Evolutionary conservation across 2,888 invertebrate genomes (phyloP).

Genomic region (Brachycybe producta): DNA sequence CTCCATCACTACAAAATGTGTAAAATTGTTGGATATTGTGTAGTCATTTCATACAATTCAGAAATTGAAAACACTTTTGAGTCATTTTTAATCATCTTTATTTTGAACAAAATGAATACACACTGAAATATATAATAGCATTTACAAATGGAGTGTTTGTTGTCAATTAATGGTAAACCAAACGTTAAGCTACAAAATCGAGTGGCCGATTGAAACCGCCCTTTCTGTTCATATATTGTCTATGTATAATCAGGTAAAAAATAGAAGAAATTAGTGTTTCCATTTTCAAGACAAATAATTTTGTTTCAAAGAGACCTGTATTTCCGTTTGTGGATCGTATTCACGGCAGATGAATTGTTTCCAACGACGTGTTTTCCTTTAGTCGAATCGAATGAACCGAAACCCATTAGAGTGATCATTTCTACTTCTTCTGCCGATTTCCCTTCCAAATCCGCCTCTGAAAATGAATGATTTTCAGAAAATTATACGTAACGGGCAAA

Average conservation of each 20-base stretch:
- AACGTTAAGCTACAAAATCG: slow-evolving; percentile 81
- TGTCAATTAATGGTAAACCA: too few species aligned
- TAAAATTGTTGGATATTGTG: too few species aligned
- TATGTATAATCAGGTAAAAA: slow-evolving; percentile 42
- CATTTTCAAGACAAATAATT: background rate
- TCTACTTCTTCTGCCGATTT: slow-evolving; percentile 82
- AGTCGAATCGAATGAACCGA: slow-evolving; percentile 87
- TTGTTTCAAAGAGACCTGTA: slow-evolving; percentile 22
- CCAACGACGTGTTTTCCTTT: slow-evolving; percentile 91
- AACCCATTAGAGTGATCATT: slow-evolving; percentile 95
- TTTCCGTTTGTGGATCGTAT: slow-evolving; percentile 88
- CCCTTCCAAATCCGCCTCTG: slow-evolving; percentile 73
- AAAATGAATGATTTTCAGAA: background rate
- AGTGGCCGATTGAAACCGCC: slow-evolving; percentile 97
- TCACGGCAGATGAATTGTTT: slow-evolving; percentile 87
- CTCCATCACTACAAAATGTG: too few species aligned
- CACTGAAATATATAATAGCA: too few species aligned
- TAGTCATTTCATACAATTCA: too few species aligned
- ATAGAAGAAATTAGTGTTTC: background rate
- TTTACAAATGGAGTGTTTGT: too few species aligned
- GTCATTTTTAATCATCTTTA: too few species aligned
- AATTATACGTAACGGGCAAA: too few species aligned
- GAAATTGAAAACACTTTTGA: too few species aligned
- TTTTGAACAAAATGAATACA: too few species aligned
- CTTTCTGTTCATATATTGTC: slow-evolving; percentile 98